phyloP scores from a whole-genome alignment of 92 coral and sea anemone species.

The Actinernus sp. region DNA sequence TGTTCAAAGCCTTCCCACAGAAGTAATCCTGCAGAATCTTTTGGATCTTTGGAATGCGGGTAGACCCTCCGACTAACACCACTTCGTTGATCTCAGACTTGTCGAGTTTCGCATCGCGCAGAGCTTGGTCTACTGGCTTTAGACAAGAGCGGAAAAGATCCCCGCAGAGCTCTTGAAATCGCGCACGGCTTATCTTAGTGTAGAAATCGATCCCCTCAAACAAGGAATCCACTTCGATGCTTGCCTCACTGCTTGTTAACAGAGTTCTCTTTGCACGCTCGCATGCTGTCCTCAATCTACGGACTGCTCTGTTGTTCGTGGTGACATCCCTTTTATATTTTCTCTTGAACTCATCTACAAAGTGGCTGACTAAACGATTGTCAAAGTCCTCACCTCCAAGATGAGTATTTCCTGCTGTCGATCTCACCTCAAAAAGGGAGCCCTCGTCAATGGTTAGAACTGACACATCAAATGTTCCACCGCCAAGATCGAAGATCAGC shows the following conservation, averaged over 20 bases:
- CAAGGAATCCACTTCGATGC: constrained; percentile 76
- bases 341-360: constrained; percentile 76
- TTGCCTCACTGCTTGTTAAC: constrained; percentile 71
- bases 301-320: constrained; percentile 60
- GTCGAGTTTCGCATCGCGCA: constrained; percentile 69
- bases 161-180: constrained; percentile 74
- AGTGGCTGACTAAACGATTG: constrained; percentile 76
- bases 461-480: constrained; percentile 93
- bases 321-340: constrained; percentile 70
- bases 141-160: constrained; percentile 78
- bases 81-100: constrained; percentile 72
- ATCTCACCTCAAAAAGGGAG: constrained; percentile 78
- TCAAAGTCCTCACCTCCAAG: constrained; percentile 95
- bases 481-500: constrained; percentile 87
- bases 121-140: constrained; percentile 75
- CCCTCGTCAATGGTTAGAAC: constrained; percentile 84
- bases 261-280: constrained; percentile 85
- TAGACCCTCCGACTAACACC: constrained; percentile 85
- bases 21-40: constrained; percentile 68
- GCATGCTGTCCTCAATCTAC: constrained; percentile 82
- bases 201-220: constrained; percentile 77
- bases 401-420: constrained; percentile 90
- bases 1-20: constrained; percentile 68
- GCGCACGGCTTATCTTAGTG: constrained; percentile 76
- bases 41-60: constrained; percentile 84